Conservation (phyloP, 2,797 vertebrate genomes). For the Tapirus indicus region DNA sequence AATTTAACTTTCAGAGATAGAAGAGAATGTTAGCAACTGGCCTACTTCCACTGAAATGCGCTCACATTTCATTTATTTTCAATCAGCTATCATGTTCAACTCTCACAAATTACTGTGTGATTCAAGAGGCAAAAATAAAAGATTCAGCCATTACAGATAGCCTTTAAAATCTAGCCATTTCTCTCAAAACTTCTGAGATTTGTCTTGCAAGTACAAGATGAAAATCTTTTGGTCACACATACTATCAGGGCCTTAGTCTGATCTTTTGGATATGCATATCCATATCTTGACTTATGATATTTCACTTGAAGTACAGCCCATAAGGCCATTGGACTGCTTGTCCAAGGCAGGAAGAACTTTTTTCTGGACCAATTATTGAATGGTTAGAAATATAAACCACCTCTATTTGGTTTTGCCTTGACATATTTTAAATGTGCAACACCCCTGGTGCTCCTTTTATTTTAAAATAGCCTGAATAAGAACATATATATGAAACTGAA, state of each 20-base stretch:
- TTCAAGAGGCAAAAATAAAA: conserved; percentile 87
- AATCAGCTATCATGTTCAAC: conserved; percentile 85
- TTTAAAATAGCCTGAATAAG: conserved; percentile 54
- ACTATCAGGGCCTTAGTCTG: conserved; percentile 77
- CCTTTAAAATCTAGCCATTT: conserved; percentile 84
- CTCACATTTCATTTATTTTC: conserved; percentile 87
- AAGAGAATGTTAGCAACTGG: conserved; percentile 87
- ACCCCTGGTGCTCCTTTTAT: conserved; percentile 40
- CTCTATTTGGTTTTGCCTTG: background rate
- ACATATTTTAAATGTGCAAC: conserved; percentile 29
- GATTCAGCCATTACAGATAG: conserved; percentile 92
- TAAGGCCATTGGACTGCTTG: background rate
- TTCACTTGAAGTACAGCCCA: conserved; percentile 1
- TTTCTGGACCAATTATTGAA: conserved; percentile 18
- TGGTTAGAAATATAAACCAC: conserved; percentile 32
- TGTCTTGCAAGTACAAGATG: conserved; percentile 58
- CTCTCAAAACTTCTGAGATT: conserved; percentile 77
- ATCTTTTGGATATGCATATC: conserved; percentile 77
- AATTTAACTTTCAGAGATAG: conserved; percentile 74
- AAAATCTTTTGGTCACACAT: conserved; percentile 56
- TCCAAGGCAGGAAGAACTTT: background rate
- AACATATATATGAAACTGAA: conserved; percentile 1
- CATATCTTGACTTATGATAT: conserved; percentile 85
- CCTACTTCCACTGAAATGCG: conserved; percentile 88
- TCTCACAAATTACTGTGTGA: conserved; percentile 88